A percentile compares a stretch with the other conserved stretches of the same genome.
Evolutionary conservation across 2,797 vertebrate species (phyloP).

Genomic region (Acipenser ruthenus): DNA sequence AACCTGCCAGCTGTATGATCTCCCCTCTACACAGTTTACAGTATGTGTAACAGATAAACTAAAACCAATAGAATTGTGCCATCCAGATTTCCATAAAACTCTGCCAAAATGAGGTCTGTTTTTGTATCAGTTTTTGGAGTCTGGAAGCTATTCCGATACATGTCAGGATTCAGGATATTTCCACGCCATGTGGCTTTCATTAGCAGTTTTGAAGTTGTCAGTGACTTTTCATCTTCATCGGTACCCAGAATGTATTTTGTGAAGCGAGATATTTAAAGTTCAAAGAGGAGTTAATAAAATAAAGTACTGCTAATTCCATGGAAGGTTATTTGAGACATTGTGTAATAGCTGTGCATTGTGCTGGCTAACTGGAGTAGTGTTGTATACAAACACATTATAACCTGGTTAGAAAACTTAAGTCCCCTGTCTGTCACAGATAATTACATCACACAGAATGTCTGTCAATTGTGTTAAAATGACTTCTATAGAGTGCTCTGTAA

Average conservation of each 20-base stretch:
- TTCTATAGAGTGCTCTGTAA: constrained; percentile 1
- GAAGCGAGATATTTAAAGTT: not conserved
- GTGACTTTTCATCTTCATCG: constrained; percentile 39
- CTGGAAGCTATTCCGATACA: constrained; percentile 32
- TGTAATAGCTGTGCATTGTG: no score
- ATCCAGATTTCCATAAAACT: no score
- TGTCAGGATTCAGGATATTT: constrained; percentile 24
- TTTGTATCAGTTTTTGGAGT: no score
- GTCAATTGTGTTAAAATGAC: constrained; percentile 26
- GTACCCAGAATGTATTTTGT: constrained; percentile 18
- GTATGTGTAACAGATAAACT: no score
- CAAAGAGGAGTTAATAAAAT: no score
- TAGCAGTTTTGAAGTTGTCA: constrained; percentile 36
- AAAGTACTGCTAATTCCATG: no score
- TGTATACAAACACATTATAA: constrained; percentile 24
- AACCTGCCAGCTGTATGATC: no score
- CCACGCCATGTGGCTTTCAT: constrained; percentile 49
- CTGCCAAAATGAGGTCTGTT: no score
- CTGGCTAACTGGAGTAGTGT: no score
- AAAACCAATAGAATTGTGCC: no score
- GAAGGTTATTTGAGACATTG: no score
- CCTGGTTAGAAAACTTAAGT: constrained; percentile 38
- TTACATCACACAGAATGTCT: constrained; percentile 30
- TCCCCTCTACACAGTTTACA: no score
- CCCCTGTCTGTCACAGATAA: constrained; percentile 33